phyloP scores from a whole-genome alignment of 2,797 vertebrate genomes.

The Lates japonicus region DNA sequence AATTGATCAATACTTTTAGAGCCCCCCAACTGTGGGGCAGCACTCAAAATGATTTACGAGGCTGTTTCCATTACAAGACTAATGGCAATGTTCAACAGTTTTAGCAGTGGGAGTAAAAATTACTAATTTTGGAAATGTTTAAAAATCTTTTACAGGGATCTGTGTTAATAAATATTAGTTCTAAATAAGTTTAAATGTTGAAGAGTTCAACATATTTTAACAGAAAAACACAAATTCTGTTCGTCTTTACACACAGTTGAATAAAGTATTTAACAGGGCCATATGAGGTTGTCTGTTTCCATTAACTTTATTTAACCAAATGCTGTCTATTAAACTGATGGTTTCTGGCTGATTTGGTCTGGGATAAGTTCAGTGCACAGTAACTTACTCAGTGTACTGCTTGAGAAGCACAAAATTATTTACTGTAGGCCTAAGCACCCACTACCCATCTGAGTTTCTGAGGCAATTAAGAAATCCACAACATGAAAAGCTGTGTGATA shows the following conservation, averaged over 20 bases:
- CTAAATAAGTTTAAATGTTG: not conserved
- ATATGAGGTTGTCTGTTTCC: slow-evolving; percentile 2
- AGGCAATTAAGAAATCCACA: slow-evolving; percentile 18
- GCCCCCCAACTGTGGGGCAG: slow-evolving; percentile 10
- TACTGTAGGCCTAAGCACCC: slow-evolving; percentile 24
- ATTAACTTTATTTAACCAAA: slow-evolving; percentile 2
- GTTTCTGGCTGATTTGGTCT: slow-evolving; percentile 14
- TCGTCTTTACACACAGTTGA: not conserved
- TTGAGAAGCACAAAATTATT: slow-evolving; percentile 38
- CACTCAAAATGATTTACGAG: not conserved
- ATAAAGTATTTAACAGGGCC: not conserved
- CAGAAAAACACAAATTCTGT: not conserved
- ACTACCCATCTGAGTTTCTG: not conserved
- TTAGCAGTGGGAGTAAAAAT: not conserved
- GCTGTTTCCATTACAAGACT: slow-evolving; percentile 2
- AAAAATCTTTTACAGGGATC: not conserved
- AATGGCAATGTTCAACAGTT: not conserved
- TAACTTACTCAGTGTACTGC: slow-evolving; percentile 13
- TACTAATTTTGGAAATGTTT: not conserved
- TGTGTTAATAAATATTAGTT: not conserved
- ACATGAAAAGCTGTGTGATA: slow-evolving; percentile 20
- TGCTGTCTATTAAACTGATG: not conserved
- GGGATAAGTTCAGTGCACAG: not conserved
- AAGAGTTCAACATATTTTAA: not conserved
- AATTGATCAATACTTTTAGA: slow-evolving; percentile 38